A percentile compares a stretch with the other conserved stretches of the same genome.
phyloP scores from a whole-genome alignment of 2,113 vertebrate species.

The Gyps fulvus region DNA sequence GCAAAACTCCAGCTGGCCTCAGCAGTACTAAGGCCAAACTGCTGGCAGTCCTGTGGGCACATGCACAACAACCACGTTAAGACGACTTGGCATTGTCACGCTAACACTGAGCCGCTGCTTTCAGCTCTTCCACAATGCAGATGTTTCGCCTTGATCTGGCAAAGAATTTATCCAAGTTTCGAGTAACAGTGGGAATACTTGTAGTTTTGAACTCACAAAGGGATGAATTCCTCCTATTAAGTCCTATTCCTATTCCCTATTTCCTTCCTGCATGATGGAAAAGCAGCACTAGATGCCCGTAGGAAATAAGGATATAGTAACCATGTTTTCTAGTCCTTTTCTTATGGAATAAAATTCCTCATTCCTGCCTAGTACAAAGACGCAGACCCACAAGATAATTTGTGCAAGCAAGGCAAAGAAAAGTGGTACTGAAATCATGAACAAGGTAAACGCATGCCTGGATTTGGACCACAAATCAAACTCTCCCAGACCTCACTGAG shows the following conservation, averaged over 20 bases:
- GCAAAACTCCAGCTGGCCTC: neutral
- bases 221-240: neutral
- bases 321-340: neutral
- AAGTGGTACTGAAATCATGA: neutral
- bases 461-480: neutral
- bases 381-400: neutral
- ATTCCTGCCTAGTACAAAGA: neutral
- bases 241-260: neutral
- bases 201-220: neutral
- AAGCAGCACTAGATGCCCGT: neutral
- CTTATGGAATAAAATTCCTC: neutral
- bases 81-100: neutral
- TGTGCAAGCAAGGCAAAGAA: neutral
- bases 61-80: neutral
- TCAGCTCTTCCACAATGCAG: neutral
- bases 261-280: neutral
- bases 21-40: fast-evolving
- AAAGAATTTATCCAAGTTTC: neutral
- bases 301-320: neutral
- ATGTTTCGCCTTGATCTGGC: neutral
- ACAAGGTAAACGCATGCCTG: neutral
- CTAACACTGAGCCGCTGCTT: neutral
- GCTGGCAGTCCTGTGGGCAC: neutral
- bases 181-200: neutral
- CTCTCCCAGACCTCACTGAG: neutral